Evolutionary conservation across 2,113 vertebrate species (phyloP), one percentile per base, ranked within the genome.

Genomic region (Anser brachyrhynchus): DNA sequence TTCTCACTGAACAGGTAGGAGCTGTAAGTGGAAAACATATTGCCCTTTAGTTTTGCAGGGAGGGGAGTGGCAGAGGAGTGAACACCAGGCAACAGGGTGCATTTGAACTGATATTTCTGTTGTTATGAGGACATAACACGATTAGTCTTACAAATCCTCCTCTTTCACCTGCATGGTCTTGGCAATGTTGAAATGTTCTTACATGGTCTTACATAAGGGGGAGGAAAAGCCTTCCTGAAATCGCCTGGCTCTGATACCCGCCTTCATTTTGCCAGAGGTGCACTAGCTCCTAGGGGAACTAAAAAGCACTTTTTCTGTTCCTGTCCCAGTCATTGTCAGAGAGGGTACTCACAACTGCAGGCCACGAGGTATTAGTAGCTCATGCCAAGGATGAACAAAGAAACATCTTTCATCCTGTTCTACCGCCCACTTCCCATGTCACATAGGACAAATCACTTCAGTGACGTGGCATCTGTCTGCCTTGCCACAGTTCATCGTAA

Each of bases 401-500:
- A 6, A 2, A 1, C 19, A 15, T 35, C 90, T 96, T 67, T 65
- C 72, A 54, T 31, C 49, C 69, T 58, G 13, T 80, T 89, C 61
- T 18, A 22, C 44, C 39, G 16, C 61, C 65, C 12, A 20, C 46
- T 67, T 88, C 23, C 15, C 16, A 1, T 84, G 57, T 64, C 64
- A 86, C 39, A 31, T 46, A 28, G 85, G 61, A 82, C 73, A 86
- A 59, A 95, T 74, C 28, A 1, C 26, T 77, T 74, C 52, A 57
- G 73, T 41, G 43, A 28, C 0, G 0, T 78, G 57, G 65, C 52
- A 79, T 71, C 59, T 71, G 69, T 72, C 43, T 1, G 2, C 46
- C 69, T 84, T 93, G 77, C 55, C 70, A 3, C 44, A 75, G 61
- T n/a, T 89, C 57, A 84, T 79, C 49, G 57, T 58, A 91, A 5